Evolutionary conservation across 1,140 invertebrate genomes (phyloP).

Genomic region (Dendrolimus kikuchii): DNA sequence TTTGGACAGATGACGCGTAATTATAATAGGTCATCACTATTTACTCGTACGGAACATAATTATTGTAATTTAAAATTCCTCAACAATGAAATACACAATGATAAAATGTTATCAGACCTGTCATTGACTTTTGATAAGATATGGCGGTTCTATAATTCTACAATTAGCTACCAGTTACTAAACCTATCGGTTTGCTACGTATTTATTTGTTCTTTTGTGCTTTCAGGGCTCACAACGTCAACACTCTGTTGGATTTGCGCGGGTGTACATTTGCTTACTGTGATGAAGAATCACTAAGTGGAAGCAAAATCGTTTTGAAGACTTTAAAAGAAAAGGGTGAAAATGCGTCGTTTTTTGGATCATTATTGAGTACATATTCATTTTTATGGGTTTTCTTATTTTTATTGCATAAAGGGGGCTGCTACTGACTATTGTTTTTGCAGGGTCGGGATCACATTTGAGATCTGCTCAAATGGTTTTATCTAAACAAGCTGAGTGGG

Average conservation of each 20-base stretch:
- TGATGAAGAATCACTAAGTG: conserved; percentile 71
- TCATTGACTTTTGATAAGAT: conserved; percentile 50
- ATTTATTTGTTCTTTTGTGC: conserved; percentile 18
- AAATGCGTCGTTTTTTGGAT: conserved; percentile 77
- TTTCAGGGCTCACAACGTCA: conserved; percentile 73
- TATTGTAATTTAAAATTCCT: neutral
- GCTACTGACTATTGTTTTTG: conserved; percentile 6
- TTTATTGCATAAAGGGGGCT: neutral
- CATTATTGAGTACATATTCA: conserved; percentile 65
- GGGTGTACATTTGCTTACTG: conserved; percentile 75
- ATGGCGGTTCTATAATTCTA: conserved; percentile 43
- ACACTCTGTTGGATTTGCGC: conserved; percentile 73
- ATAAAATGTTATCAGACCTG: conserved; percentile 61
- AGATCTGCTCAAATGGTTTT: conserved; percentile 76
- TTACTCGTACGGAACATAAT: too few relatives aligned
- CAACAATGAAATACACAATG: conserved; percentile 26
- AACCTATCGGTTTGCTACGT: conserved; percentile 20
- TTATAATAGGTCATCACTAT: too few relatives aligned
- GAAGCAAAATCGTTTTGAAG: conserved; percentile 71
- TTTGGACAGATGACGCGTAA: too few relatives aligned
- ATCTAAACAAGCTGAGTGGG: conserved; percentile 75
- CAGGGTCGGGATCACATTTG: conserved; percentile 75
- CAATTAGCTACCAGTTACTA: conserved; percentile 32
- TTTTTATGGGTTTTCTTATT: neutral
- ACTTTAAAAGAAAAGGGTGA: conserved; percentile 74